phyloP scores from a whole-genome alignment of 2,113 vertebrate species.

The Salvelinus fontinalis region DNA sequence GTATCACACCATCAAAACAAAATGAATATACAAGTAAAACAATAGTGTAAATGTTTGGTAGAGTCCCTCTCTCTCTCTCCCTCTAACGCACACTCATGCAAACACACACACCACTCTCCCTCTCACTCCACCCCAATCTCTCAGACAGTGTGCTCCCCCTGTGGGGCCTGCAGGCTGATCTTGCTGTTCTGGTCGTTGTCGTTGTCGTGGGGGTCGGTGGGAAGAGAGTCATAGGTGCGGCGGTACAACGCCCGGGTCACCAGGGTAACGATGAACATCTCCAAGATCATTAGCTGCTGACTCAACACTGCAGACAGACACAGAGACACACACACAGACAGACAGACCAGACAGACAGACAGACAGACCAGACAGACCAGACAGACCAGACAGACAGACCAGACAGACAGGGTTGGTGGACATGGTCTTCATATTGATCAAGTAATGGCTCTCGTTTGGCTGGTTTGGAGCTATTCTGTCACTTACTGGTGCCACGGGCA shows the following conservation, averaged over 20 bases:
- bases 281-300: slow-evolving; percentile 76
- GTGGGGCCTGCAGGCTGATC: slow-evolving; percentile 17
- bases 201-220: slow-evolving; percentile 19
- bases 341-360: background rate
- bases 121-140: background rate
- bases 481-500: slow-evolving; percentile 82
- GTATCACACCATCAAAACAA: background rate
- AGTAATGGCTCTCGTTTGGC: background rate
- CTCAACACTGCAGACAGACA: slow-evolving; percentile 64
- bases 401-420: background rate
- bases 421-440: background rate
- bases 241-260: slow-evolving; percentile 67
- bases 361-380: no score
- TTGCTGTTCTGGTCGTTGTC: slow-evolving; percentile 42
- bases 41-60: background rate
- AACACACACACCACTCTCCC: background rate
- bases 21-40: background rate
- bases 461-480: background rate
- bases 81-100: no score
- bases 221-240: slow-evolving; percentile 64
- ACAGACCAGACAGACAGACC: slow-evolving; percentile 6
- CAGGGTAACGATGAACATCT: slow-evolving; percentile 78
- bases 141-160: slow-evolving; percentile 55
- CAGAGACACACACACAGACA: no score
- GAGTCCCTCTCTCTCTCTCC: no score